Evolutionary conservation across 2,113 vertebrate genomes (phyloP).

Genomic region (Psephotus haematonotus): DNA sequence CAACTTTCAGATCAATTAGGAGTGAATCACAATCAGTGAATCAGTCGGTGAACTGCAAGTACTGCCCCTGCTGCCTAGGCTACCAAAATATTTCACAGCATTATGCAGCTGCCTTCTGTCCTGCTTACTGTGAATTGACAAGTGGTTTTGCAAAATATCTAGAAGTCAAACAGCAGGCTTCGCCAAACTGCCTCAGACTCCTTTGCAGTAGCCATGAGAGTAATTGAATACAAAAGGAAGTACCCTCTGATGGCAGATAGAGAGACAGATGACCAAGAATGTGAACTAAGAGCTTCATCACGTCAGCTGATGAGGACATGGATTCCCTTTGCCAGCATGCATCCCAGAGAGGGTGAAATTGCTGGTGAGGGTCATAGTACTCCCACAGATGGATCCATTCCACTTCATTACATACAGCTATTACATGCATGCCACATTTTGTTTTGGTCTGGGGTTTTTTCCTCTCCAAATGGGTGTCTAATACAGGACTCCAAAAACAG

Average conservation of each 20-base stretch:
- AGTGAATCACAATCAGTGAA: background rate
- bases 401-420: background rate
- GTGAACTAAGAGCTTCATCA: background rate
- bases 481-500: background rate
- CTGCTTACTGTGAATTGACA: background rate
- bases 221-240: background rate
- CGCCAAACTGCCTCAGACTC: background rate
- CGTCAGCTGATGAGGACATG: background rate
- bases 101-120: background rate
- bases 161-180: background rate
- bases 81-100: background rate
- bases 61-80: background rate
- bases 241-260: background rate
- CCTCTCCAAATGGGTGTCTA: background rate
- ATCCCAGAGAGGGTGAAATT: background rate
- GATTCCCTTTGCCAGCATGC: background rate
- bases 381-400: fast-evolving
- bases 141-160: background rate
- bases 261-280: background rate
- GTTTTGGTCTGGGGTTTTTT: fast-evolving
- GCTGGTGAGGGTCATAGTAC: background rate
- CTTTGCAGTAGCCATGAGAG: background rate
- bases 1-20: slow-evolving; percentile 7
- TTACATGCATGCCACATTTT: background rate
- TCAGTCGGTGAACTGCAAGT: background rate